phyloP scores from a whole-genome alignment of 2,888 invertebrate species.

The Tipula vernalis region DNA sequence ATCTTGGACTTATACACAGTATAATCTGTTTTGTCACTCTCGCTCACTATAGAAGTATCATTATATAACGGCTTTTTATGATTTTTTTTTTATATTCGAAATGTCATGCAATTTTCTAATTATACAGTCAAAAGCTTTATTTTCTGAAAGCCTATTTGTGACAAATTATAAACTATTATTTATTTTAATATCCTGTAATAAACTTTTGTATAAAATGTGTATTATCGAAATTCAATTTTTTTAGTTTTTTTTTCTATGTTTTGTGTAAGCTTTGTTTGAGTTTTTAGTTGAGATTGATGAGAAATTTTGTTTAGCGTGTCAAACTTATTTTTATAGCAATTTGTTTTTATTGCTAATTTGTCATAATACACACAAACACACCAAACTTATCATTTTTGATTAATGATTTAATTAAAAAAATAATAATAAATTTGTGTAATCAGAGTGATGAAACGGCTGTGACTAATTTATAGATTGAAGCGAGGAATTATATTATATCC shows the following conservation, averaged over 20 bases:
- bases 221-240: neutral
- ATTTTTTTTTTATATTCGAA: neutral
- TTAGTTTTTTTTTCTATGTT: neutral
- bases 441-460: neutral
- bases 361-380: neutral
- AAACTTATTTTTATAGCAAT: neutral
- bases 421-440: neutral
- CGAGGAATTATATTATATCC: neutral
- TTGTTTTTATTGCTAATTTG: neutral
- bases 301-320: neutral
- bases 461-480: neutral
- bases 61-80: neutral
- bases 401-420: neutral
- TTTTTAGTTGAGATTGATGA: neutral
- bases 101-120: neutral
- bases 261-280: neutral
- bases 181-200: conserved; percentile 4
- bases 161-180: neutral
- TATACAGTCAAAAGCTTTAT: neutral
- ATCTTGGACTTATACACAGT: neutral
- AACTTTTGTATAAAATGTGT: neutral
- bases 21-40: conserved; percentile 4
- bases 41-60: neutral
- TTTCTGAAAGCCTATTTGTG: neutral
- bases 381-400: neutral